Evolutionary conservation across 2,113 vertebrate genomes (phyloP).

Genomic region (Trematocara marginatum): DNA sequence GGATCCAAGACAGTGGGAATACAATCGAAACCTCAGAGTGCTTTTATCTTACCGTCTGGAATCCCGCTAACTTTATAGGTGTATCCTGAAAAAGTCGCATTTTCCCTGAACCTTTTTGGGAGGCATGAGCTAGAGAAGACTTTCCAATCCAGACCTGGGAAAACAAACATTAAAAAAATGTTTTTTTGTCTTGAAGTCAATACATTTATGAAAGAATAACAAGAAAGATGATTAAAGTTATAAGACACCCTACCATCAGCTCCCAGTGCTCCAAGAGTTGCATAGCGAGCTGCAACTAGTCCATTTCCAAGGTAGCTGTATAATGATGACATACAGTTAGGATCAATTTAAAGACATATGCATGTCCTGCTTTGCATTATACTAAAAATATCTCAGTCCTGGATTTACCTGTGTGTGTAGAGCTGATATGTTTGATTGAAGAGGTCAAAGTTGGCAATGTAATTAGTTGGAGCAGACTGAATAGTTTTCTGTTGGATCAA

Average conservation of each 20-base stretch:
- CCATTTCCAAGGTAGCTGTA: constrained; percentile 94
- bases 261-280: constrained; percentile 86
- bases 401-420: constrained; percentile 90
- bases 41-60: constrained; percentile 81
- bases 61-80: constrained; percentile 91
- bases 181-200: background rate
- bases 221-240: background rate
- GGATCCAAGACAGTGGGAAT: constrained; percentile 28
- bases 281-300: constrained; percentile 85
- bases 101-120: constrained; percentile 85
- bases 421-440: constrained; percentile 90
- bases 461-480: constrained; percentile 78
- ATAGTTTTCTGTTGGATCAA: constrained; percentile 81
- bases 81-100: constrained; percentile 86
- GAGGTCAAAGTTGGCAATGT: constrained; percentile 88
- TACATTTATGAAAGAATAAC: background rate
- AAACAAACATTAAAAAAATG: background rate
- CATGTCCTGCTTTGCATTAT: background rate
- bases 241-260: constrained; percentile 75
- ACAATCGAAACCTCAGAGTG: constrained; percentile 40
- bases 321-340: constrained; percentile 14
- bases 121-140: constrained; percentile 88
- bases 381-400: background rate
- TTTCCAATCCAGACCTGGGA: constrained; percentile 73
- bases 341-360: background rate